A percentile compares a stretch with the other conserved stretches of the same genome.
Conservation (phyloP, 2,113 vertebrate genomes). For the Coturnix japonica region DNA sequence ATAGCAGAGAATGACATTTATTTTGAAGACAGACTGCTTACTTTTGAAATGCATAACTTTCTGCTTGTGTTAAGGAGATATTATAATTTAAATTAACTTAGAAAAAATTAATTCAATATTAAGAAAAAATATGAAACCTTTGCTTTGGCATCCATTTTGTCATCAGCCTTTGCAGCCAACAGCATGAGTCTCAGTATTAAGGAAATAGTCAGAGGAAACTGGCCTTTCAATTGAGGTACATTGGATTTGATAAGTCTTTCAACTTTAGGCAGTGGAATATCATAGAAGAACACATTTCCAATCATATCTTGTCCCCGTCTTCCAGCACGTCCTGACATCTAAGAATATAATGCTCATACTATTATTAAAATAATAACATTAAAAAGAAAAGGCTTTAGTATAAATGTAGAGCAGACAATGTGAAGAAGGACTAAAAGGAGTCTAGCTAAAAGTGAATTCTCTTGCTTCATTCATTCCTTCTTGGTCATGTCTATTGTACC, state of each 20-base stretch:
- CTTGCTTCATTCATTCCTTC: neutral
- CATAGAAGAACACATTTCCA: constrained; percentile 78
- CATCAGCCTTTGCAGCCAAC: constrained; percentile 70
- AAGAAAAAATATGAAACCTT: constrained; percentile 62
- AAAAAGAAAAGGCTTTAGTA: neutral
- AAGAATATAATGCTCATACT: neutral
- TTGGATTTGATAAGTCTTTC: constrained; percentile 79
- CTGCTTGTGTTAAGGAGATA: neutral
- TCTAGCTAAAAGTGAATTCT: neutral
- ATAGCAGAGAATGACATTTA: neutral
- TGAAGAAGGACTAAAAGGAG: neutral
- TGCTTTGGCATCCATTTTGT: constrained; percentile 69
- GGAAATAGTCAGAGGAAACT: constrained; percentile 71
- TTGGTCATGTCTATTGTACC: neutral
- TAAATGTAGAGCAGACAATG: neutral
- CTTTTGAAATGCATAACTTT: neutral
- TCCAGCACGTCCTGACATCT: constrained; percentile 82
- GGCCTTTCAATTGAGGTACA: constrained; percentile 75
- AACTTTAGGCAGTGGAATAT: constrained; percentile 74
- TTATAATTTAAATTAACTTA: neutral
- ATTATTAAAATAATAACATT: neutral
- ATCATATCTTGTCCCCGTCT: constrained; percentile 76
- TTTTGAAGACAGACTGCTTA: neutral
- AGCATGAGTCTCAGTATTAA: constrained; percentile 76
- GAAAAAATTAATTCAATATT: neutral